These are phyloP conservation scores for Holacanthella duospinosa DNA, from an alignment of 2,888 invertebrate genomes.

Conservation along the genomic window DNA sequence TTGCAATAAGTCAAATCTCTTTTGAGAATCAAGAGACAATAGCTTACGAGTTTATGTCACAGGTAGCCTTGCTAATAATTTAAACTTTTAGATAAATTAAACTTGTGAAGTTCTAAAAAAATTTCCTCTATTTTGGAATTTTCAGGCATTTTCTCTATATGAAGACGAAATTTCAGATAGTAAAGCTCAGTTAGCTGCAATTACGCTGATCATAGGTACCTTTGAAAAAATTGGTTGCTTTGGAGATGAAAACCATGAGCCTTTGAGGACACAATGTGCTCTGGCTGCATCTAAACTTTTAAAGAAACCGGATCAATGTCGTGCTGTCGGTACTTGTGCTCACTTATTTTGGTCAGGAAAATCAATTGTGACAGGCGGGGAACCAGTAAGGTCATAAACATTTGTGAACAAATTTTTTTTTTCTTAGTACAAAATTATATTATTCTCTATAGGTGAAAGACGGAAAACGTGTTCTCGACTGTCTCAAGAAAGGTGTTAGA, in stretches of 20 bases:
- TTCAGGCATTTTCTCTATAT: slow-evolving; percentile 83
- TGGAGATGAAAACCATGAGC: slow-evolving; percentile 92
- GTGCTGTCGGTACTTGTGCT: slow-evolving; percentile 85
- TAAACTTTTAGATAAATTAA: no score
- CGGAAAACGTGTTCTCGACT: slow-evolving; percentile 82
- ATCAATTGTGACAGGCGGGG: slow-evolving; percentile 45
- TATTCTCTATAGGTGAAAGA: slow-evolving; percentile 60
- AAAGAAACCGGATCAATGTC: slow-evolving; percentile 96
- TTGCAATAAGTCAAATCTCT: slow-evolving; percentile 80
- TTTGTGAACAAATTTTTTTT: slow-evolving; percentile 1
- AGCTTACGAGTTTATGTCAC: slow-evolving; percentile 95
- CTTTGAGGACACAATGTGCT: slow-evolving; percentile 89
- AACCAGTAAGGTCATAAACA: slow-evolving; percentile 41
- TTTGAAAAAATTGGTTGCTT: slow-evolving; percentile 92
- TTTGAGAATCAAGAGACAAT: slow-evolving; percentile 94
- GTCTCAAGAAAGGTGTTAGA: slow-evolving; percentile 85
- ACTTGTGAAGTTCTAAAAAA: no score
- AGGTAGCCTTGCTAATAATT: slow-evolving; percentile 44
- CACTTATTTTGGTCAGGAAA: slow-evolving; percentile 96
- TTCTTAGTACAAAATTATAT: slow-evolving; percentile 6
- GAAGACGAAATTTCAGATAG: slow-evolving; percentile 98
- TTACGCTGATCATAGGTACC: slow-evolving; percentile 88
- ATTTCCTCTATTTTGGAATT: slow-evolving; percentile 8
- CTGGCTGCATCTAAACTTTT: slow-evolving; percentile 88
- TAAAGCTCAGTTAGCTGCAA: slow-evolving; percentile 90